Percentiles rank a stretch among this genome's conserved stretches.
Conservation (phyloP, 2,797 vertebrate genomes). For the Anguilla pacifica region DNA sequence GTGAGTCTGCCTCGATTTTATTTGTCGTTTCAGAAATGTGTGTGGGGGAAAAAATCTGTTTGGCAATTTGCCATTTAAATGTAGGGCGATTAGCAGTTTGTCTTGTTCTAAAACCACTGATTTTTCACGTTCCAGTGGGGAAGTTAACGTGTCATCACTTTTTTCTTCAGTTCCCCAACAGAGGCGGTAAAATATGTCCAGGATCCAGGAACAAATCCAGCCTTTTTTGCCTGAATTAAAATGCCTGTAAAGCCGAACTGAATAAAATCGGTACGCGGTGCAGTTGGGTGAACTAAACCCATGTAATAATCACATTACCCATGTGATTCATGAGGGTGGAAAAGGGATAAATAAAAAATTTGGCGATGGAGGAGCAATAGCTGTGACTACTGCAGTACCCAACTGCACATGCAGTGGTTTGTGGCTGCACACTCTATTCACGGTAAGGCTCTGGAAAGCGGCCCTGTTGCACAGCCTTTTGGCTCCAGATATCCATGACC, state of each 20-base stretch:
- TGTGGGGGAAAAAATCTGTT: background rate
- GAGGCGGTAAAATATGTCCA: background rate
- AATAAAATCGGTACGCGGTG: background rate
- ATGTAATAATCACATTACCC: background rate
- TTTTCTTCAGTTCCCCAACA: background rate
- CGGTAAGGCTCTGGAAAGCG: background rate
- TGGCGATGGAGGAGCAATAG: no score
- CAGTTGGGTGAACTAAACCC: background rate
- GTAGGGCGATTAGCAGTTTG: background rate
- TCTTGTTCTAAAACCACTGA: background rate
- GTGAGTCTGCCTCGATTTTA: background rate
- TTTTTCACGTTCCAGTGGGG: background rate
- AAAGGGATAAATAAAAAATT: background rate
- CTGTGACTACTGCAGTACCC: background rate
- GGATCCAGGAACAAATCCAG: background rate
- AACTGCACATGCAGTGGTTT: background rate
- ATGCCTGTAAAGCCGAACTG: background rate
- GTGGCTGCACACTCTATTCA: background rate
- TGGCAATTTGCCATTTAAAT: background rate
- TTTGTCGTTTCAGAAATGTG: background rate
- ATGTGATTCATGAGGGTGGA: background rate
- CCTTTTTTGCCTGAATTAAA: background rate
- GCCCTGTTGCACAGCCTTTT: background rate
- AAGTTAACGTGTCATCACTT: background rate
- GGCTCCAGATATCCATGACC: no score